Percentiles rank a stretch among this genome's conserved stretches.
phyloP scores from a whole-genome alignment of 1,140 invertebrate species.

The Centruroides sculpturatus region DNA sequence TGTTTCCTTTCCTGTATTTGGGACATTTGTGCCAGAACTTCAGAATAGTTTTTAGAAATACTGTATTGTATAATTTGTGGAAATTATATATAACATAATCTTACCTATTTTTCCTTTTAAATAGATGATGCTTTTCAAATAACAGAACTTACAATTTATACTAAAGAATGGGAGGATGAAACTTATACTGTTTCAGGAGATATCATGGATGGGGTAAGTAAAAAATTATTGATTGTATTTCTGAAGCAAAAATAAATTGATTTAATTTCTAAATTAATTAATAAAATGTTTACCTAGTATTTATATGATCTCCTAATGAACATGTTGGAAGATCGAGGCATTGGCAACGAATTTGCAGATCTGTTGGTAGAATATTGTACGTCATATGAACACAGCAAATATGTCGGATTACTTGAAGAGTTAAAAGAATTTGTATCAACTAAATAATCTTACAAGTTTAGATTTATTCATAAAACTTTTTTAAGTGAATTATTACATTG shows the following conservation, averaged over 20 bases:
- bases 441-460: too few relatives aligned
- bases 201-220: constrained; percentile 68
- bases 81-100: too few relatives aligned
- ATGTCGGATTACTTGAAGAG: constrained; percentile 67
- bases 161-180: constrained; percentile 66
- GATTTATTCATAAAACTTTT: too few relatives aligned
- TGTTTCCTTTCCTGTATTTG: too few relatives aligned
- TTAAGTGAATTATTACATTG: too few relatives aligned
- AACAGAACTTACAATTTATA: constrained; percentile 68
- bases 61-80: too few relatives aligned
- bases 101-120: not conserved
- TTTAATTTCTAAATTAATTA: not conserved
- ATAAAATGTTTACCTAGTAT: constrained; percentile 47
- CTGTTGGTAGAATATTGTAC: constrained; percentile 74
- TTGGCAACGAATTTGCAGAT: constrained; percentile 78
- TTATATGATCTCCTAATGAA: constrained; percentile 89
- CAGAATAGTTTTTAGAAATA: too few relatives aligned
- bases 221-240: not conserved
- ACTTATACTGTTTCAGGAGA: constrained; percentile 74
- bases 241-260: too few relatives aligned
- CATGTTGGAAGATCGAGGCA: constrained; percentile 78
- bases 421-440: constrained; percentile 57
- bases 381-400: constrained; percentile 72
- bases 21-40: too few relatives aligned
- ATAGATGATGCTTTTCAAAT: constrained; percentile 50